Conservation (phyloP, 2,797 vertebrate genomes). For the Epinephelus coioides region DNA sequence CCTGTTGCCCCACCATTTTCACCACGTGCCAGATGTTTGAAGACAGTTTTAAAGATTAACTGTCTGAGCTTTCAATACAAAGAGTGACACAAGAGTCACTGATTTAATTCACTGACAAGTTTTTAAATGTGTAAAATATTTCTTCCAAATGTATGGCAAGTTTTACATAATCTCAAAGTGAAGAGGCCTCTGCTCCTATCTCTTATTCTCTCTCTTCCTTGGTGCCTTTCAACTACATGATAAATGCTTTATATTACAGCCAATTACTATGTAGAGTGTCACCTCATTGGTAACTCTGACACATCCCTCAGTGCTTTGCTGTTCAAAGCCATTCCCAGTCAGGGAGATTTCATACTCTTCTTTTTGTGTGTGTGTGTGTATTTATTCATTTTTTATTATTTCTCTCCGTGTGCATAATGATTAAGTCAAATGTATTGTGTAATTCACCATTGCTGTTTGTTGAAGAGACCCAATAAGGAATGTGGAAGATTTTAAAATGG, state of each 20-base stretch:
- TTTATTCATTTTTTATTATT: not conserved
- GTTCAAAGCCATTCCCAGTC: constrained; percentile 9
- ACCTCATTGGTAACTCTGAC: constrained; percentile 12
- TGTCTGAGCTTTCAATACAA: not conserved
- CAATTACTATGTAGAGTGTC: constrained; percentile 5
- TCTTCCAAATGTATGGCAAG: not conserved
- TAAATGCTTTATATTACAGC: not conserved
- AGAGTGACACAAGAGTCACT: not conserved
- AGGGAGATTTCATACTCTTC: constrained; percentile 2
- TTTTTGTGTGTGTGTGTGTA: too few species aligned
- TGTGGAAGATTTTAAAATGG: not conserved
- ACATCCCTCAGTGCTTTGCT: constrained; percentile 1
- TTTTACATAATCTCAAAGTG: not conserved
- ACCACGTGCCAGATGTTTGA: not conserved
- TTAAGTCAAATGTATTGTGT: not conserved
- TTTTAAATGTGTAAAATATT: not conserved
- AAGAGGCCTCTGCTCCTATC: not conserved
- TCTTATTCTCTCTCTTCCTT: constrained; percentile 6
- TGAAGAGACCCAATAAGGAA: not conserved
- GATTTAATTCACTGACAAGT: not conserved
- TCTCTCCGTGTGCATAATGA: not conserved
- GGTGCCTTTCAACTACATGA: constrained; percentile 2
- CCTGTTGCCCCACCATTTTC: not conserved
- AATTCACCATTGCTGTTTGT: not conserved
- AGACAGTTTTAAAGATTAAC: not conserved